Conservation (phyloP, 2,888 invertebrate species). For the Opisthograptis luteolata region DNA sequence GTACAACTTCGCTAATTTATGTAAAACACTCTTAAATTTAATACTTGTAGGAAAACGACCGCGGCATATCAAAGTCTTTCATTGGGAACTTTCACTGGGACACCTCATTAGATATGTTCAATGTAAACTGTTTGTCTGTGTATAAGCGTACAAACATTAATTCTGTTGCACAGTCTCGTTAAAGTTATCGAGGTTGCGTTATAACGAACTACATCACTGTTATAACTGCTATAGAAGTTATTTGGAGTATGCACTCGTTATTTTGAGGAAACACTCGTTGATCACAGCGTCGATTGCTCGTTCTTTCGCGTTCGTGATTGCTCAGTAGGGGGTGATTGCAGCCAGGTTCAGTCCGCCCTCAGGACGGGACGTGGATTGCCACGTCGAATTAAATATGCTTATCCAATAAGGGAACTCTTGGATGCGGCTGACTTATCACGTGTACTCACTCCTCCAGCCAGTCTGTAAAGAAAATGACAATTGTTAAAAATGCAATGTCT, state of each 20-base stretch:
- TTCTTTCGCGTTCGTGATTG: slow-evolving; percentile 26
- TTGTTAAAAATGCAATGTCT: not conserved
- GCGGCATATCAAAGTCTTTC: slow-evolving; percentile 71
- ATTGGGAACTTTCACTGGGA: slow-evolving; percentile 58
- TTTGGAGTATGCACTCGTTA: slow-evolving; percentile 43
- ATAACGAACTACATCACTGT: slow-evolving; percentile 35
- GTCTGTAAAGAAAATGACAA: slow-evolving; percentile 86
- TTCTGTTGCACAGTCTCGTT: slow-evolving; percentile 80
- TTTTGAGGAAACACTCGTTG: slow-evolving; percentile 29
- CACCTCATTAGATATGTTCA: slow-evolving; percentile 63
- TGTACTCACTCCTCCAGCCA: slow-evolving; percentile 96
- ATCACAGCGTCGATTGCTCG: slow-evolving; percentile 66
- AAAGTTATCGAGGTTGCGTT: slow-evolving; percentile 46
- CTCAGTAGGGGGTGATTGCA: slow-evolving; percentile 3
- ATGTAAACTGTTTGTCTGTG: slow-evolving; percentile 58
- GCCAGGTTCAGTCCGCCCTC: slow-evolving; percentile 26
- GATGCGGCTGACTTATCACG: slow-evolving; percentile 89
- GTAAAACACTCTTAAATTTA: slow-evolving; percentile 74
- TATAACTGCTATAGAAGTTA: slow-evolving; percentile 12
- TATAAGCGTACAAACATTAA: slow-evolving; percentile 73
- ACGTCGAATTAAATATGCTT: slow-evolving; percentile 28
- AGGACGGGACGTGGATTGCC: slow-evolving; percentile 18
- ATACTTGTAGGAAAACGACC: slow-evolving; percentile 76
- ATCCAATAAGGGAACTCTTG: slow-evolving; percentile 54
- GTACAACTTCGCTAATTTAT: slow-evolving; percentile 80